Evolutionary conservation across 2,113 vertebrate genomes (phyloP).

Genomic region (Alouatta palliata): DNA sequence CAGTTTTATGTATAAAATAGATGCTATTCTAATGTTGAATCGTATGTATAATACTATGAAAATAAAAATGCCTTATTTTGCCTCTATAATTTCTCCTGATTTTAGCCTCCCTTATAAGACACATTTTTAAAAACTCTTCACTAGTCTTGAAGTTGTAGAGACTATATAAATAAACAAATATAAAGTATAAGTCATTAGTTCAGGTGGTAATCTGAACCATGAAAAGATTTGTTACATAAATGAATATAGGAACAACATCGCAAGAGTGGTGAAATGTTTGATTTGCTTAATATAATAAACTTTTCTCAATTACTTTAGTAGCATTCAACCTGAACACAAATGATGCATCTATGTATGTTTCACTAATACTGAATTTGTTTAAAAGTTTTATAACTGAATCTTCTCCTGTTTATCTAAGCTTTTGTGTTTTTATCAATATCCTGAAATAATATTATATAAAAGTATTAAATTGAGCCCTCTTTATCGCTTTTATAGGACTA

Average conservation of each 20-base stretch:
- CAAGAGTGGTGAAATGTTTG: slow-evolving; percentile 1
- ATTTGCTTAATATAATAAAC: not conserved
- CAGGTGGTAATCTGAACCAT: not conserved
- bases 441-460: not conserved
- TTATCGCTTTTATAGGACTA: not conserved
- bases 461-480: not conserved
- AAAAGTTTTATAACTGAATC: not conserved
- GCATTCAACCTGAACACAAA: not conserved
- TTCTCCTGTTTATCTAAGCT: not conserved
- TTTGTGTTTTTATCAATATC: not conserved
- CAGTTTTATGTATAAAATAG: not conserved
- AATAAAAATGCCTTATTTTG: not conserved
- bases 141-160: not conserved
- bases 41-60: not conserved
- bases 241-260: not conserved
- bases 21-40: not conserved
- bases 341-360: not conserved
- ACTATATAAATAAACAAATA: not conserved
- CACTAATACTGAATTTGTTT: slow-evolving; percentile 26
- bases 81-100: not conserved
- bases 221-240: not conserved
- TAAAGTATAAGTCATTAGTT: not conserved
- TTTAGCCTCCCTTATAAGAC: not conserved
- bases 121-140: not conserved
- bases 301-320: slow-evolving; percentile 29